Evolutionary conservation across 2,113 vertebrate genomes (phyloP).

Genomic region (Chascanopsetta lugubris): DNA sequence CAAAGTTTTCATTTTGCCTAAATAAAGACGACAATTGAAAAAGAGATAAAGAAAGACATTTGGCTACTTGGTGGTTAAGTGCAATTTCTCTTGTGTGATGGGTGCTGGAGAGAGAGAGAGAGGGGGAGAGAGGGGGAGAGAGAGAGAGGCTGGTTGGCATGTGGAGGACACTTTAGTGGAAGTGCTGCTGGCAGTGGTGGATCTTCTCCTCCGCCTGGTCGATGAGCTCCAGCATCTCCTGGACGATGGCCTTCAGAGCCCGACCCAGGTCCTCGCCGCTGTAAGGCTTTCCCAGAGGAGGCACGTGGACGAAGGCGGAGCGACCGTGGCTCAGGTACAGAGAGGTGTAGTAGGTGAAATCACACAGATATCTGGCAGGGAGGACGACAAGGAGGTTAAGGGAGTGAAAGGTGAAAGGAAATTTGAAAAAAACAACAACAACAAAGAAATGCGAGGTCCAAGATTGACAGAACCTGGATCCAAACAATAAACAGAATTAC

Average conservation of each 20-base stretch:
- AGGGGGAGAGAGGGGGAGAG: too few relatives aligned
- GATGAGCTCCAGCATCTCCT: slow-evolving; percentile 87
- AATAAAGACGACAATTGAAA: slow-evolving; percentile 19
- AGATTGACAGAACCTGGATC: not conserved
- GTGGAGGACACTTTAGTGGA: slow-evolving; percentile 80
- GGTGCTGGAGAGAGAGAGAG: slow-evolving; percentile 48
- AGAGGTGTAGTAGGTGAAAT: slow-evolving; percentile 95
- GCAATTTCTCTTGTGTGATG: slow-evolving; percentile 65
- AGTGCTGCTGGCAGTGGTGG: slow-evolving; percentile 81
- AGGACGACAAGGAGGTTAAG: not conserved
- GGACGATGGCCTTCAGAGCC: slow-evolving; percentile 88
- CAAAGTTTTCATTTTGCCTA: slow-evolving; percentile 34
- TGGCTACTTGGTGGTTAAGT: slow-evolving; percentile 76
- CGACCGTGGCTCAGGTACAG: slow-evolving; percentile 89
- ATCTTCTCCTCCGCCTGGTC: slow-evolving; percentile 81
- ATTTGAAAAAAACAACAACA: too few relatives aligned
- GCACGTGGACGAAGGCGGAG: slow-evolving; percentile 93
- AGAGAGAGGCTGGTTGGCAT: slow-evolving; percentile 54
- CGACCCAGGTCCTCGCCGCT: slow-evolving; percentile 88
- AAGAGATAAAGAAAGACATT: slow-evolving; percentile 31
- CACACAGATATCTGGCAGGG: slow-evolving; percentile 89
- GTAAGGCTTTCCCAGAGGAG: slow-evolving; percentile 92
- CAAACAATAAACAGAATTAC: slow-evolving; percentile 67
- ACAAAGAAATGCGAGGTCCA: not conserved
- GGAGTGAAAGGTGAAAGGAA: not conserved